Evolutionary conservation across 2,888 invertebrate genomes (phyloP).

Genomic region (Pheosia tremula): DNA sequence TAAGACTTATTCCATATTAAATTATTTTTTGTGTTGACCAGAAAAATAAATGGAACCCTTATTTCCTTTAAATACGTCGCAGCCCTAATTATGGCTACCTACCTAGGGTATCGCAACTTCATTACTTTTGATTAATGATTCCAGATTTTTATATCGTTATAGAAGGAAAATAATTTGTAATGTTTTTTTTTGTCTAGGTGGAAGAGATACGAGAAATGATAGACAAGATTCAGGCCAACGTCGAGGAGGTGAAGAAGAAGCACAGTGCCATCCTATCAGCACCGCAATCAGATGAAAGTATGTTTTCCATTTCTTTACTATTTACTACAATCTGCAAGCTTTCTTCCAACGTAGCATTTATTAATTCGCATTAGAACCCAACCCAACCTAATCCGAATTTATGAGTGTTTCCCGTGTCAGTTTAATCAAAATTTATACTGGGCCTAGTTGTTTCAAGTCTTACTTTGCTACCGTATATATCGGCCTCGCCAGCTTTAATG

Average conservation of each 20-base stretch:
- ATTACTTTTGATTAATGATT: too few species aligned
- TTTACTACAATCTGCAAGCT: background rate
- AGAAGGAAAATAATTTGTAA: background rate
- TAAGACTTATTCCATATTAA: too few species aligned
- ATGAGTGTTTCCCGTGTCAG: background rate
- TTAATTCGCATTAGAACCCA: background rate
- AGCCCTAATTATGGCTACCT: too few species aligned
- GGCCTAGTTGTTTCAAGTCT: background rate
- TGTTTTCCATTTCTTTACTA: slow-evolving; percentile 65
- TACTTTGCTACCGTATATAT: background rate
- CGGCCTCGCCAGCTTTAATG: background rate
- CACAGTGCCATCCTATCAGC: slow-evolving; percentile 99
- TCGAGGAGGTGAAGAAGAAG: slow-evolving; percentile 99
- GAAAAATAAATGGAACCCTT: too few species aligned
- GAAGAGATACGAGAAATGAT: slow-evolving; percentile 99
- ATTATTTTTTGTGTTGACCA: too few species aligned
- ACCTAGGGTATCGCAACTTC: too few species aligned
- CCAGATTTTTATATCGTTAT: background rate
- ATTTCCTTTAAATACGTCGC: too few species aligned
- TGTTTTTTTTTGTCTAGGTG: slow-evolving; percentile 85
- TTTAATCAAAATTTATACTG: slow-evolving; percentile 1
- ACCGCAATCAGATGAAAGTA: slow-evolving; percentile 99
- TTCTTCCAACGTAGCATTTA: background rate
- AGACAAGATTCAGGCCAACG: slow-evolving; percentile 99
- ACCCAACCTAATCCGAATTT: background rate